Evolutionary conservation across 1,140 invertebrate genomes (phyloP).

Genomic region (Panagrolaimus sp.): DNA sequence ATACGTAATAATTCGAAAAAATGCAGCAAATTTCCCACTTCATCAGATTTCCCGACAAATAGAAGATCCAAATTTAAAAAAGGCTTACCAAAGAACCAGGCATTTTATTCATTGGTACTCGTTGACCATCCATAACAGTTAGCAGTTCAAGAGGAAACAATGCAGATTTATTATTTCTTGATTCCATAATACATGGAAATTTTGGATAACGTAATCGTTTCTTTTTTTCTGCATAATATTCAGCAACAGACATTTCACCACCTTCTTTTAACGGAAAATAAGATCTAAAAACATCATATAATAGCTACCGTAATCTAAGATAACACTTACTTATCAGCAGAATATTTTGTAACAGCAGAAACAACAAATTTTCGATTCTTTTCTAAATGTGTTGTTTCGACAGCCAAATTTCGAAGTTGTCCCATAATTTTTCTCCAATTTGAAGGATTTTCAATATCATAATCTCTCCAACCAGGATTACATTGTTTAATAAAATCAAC

Average conservation of each 20-base stretch:
- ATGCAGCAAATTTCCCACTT: no score
- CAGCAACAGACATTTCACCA: neutral
- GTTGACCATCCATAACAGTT: neutral
- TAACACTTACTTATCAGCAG: constrained; percentile 7
- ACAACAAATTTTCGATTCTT: neutral
- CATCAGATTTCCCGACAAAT: no score
- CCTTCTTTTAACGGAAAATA: neutral
- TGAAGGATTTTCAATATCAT: neutral
- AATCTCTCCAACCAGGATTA: neutral
- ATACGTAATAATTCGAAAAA: no score
- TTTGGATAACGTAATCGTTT: neutral
- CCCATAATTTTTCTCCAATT: neutral
- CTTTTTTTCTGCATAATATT: neutral
- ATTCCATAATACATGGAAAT: neutral
- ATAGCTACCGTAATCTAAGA: no score
- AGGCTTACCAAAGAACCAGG: no score
- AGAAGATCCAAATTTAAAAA: no score
- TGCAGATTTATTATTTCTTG: neutral
- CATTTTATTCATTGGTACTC: neutral
- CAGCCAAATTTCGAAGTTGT: neutral
- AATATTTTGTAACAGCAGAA: neutral
- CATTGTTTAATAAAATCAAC: no score
- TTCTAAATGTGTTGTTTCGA: neutral
- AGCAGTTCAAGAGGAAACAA: neutral
- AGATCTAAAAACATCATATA: neutral